These are phyloP conservation scores for Coelinius sp. DNA, from an alignment of 2,888 invertebrate genomes.

Conservation along the genomic window DNA sequence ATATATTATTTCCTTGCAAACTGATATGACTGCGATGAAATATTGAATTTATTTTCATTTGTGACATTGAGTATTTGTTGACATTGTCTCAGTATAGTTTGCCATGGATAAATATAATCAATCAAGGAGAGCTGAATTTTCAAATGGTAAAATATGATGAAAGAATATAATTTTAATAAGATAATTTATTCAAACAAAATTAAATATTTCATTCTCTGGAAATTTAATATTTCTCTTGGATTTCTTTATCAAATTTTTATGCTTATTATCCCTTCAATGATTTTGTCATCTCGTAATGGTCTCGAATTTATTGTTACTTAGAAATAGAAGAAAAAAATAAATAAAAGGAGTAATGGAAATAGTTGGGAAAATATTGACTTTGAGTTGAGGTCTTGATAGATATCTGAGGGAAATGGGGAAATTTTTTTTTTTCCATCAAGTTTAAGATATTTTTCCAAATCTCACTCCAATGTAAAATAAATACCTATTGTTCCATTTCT, in stretches of 20 bases:
- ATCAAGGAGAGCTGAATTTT: not conserved
- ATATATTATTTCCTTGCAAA: conserved; percentile 69
- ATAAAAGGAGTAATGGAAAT: not conserved
- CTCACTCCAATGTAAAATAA: not conserved
- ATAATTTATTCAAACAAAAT: no score
- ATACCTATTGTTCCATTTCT: not conserved
- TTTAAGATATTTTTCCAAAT: not conserved
- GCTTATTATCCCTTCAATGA: not conserved
- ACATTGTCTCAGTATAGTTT: conserved; percentile 62
- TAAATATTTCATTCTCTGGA: not conserved
- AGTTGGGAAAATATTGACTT: not conserved
- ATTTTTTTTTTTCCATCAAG: not conserved
- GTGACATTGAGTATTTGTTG: conserved; percentile 62
- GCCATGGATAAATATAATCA: conserved; percentile 45
- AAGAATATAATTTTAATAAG: not conserved
- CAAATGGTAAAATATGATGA: not conserved
- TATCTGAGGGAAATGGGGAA: not conserved
- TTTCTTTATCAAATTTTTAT: not conserved
- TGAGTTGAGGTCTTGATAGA: not conserved
- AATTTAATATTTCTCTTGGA: not conserved
- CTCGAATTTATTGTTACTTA: conserved; percentile 5
- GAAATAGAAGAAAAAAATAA: not conserved
- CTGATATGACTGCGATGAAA: conserved; percentile 52
- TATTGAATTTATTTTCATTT: conserved; percentile 60
- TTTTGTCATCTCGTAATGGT: not conserved